Base-by-base conservation (phyloP, 2,888 invertebrate species). In the Gasteruption jaculator region DNA sequence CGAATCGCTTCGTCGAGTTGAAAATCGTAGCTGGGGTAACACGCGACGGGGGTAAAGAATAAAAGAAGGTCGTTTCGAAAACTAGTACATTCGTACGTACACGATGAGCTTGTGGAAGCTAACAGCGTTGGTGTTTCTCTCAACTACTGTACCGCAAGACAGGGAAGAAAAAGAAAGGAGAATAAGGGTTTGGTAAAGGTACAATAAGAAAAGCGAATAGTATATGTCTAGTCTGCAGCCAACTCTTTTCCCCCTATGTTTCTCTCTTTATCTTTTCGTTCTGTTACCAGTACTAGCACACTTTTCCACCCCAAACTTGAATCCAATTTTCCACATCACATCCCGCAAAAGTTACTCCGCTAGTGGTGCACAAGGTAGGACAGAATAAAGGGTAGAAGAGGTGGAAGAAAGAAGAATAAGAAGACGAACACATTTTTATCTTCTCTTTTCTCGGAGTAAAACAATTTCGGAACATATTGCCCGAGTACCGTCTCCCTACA, bases 301-400 rank as follows among this genome's bases (percentile, higher is more conserved):
- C 38, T 37, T 33, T 48, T 41, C 46, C 52, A 52, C 53, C 54
- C 62, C 54, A 57, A 63, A 62, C 62, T 62, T 62, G 62, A 62
- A 62, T 62, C 62, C 62, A 62, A 62, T 62, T 62, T 62, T 62
- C 62, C 62, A 62, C 62, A 62, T 62, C 62, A 59, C 60, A 62
- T 62, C 62, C 61, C 60, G 61, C 63, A 60, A 63, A 62, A 62
- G 62, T 62, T 63, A 62, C 62, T 63, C 54, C 55, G 53, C 52
- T 33, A 41, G 12, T n/a, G 30, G 29, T 36, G 30, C 37, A 35
- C 30, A 38, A 43, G 37, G 27, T 41, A 38, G 41, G 41, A 30
- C 38, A 35, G 40, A 24, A n/a, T n/a, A n/a, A 34, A 33, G 29
- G 35, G 32, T 30, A 20, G 33, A 44, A 41, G 34, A 39, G 39